Evolutionary conservation across 1,140 invertebrate species (phyloP).

Genomic region (Aradophagus sp.): DNA sequence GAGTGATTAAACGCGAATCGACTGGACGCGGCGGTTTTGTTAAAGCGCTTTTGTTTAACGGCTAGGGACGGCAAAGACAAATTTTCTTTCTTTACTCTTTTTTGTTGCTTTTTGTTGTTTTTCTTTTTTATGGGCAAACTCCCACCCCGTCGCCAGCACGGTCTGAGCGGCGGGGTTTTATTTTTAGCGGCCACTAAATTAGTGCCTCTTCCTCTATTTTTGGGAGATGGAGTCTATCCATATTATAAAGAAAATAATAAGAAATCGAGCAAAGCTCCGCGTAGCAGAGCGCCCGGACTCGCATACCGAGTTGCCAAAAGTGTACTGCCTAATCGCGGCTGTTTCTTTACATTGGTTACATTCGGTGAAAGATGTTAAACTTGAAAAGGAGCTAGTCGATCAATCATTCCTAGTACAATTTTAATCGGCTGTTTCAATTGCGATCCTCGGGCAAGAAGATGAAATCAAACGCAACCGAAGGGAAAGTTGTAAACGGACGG

Average conservation of each 20-base stretch:
- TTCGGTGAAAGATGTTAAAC: slow-evolving; percentile 25
- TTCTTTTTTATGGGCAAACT: slow-evolving; percentile 50
- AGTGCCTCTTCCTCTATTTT: slow-evolving; percentile 70
- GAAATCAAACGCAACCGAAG: no score
- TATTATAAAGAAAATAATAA: slow-evolving; percentile 66
- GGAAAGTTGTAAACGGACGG: no score
- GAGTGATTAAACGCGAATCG: no score
- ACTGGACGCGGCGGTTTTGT: no score
- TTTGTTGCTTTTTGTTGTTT: no score
- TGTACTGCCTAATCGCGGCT: slow-evolving; percentile 40
- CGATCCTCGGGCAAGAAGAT: no score
- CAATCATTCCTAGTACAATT: no score
- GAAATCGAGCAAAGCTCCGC: slow-evolving; percentile 42
- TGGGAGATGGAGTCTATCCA: slow-evolving; percentile 60
- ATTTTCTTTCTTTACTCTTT: no score
- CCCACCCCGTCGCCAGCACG: slow-evolving; percentile 26
- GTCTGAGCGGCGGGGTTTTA: slow-evolving; percentile 67
- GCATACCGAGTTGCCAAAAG: slow-evolving; percentile 51
- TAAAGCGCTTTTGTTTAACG: no score
- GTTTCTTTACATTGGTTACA: slow-evolving; percentile 45
- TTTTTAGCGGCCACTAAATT: slow-evolving; percentile 71
- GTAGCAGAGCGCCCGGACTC: slow-evolving; percentile 39
- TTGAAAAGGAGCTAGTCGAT: slow-evolving; percentile 14
- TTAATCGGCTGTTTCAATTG: no score
- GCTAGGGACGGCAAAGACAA: no score